These are phyloP conservation scores for Micromussa lordhowensis DNA, from an alignment of 92 coral and sea anemone genomes.

Conservation along the genomic window DNA sequence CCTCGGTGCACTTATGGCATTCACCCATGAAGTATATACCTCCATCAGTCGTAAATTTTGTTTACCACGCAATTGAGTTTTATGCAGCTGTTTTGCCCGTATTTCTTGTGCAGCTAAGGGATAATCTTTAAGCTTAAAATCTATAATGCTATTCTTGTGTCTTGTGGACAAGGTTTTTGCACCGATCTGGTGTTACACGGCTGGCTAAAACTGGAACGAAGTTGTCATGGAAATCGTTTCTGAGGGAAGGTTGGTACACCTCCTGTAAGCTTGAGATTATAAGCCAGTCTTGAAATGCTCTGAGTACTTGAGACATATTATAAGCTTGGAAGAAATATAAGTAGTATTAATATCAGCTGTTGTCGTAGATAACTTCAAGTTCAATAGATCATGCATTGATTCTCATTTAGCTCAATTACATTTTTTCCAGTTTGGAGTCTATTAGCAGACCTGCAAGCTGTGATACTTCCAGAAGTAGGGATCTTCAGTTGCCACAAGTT, in stretches of 20 bases:
- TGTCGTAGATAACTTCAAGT: too few relatives aligned
- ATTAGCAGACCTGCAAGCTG: constrained; percentile 83
- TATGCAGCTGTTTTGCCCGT: not conserved
- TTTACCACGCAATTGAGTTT: not conserved
- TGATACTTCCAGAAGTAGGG: constrained; percentile 19
- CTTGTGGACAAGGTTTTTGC: not conserved
- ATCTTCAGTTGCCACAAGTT: constrained; percentile 6
- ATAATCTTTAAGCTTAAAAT: not conserved
- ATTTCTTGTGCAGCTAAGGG: not conserved
- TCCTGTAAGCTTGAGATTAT: not conserved
- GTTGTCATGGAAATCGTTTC: constrained; percentile 82
- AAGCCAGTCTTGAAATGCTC: not conserved
- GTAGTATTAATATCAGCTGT: too few relatives aligned
- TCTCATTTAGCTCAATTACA: not conserved
- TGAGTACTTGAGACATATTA: not conserved
- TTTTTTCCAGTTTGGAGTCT: constrained; percentile 75
- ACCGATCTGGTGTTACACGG: not conserved
- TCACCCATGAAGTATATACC: too few relatives aligned
- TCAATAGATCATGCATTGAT: not conserved
- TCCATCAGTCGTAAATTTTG: not conserved
- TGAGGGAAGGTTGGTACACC: constrained; percentile 76
- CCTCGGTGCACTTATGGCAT: too few relatives aligned
- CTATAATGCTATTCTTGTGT: not conserved
- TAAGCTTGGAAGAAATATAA: not conserved
- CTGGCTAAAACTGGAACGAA: not conserved